Evolutionary conservation across 2,113 vertebrate species (phyloP), one percentile per base, ranked within the genome.

Genomic region (Perca flavescens): DNA sequence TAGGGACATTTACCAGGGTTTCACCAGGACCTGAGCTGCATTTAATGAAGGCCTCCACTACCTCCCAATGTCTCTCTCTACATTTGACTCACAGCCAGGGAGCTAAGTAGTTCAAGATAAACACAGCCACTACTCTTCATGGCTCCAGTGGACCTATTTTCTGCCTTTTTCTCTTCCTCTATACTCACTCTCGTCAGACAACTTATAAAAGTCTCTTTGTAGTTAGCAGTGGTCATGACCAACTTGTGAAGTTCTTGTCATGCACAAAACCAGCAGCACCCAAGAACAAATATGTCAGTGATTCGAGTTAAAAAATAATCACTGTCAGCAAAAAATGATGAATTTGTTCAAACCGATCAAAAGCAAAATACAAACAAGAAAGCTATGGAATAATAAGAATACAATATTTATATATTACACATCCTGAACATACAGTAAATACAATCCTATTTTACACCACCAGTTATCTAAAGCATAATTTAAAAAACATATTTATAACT

Each of bases 1-100:
- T 92, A 93, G 91, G 88, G 83, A 94, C 92, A 93, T 94, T 94
- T 94, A 92, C 88, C 91, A 80, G 91, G 89, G 90, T 86, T 94
- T 91, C 92, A 90, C 83, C 80, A 63, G 86, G 66, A 79, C 88
- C 84, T 86, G 91, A 86, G 91, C 90, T 91, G 94, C 89, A 94
- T 94, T 84, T 94, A 95, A 93, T 95, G 88, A 94, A 92, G 87
- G 85, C 85, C 76, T 74, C 83, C 74, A 36, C 78, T 16, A 69
- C 83, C 86, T 83, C 83, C 79, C 82, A 72, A 63, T 73, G 87
- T 83, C 89, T 91, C 84, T 74, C 87, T 90, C 83, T 40, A 85
- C 79, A 34, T 89, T 83, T 85, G 79, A 89, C 88, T 85, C 84
- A 62, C 83, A 83, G 84, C 84, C 90, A 80, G 56, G 43, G 83